Base-by-base conservation (phyloP, 2,888 invertebrate species). In the Caenorhabditis sinica region DNA sequence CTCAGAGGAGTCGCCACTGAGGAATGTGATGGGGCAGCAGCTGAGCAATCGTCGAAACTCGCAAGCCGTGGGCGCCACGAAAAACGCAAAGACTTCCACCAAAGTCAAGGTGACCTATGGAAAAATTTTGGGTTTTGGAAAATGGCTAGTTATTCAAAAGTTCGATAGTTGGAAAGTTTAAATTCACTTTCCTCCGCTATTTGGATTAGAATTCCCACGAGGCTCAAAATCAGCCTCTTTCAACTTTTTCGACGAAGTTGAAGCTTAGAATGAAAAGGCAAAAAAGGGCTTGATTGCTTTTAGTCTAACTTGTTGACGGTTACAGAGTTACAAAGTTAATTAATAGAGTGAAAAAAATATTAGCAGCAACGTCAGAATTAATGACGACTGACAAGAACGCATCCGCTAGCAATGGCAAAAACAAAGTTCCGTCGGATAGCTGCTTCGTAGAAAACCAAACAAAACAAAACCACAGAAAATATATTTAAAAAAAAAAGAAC, bases 1-100 rank as follows among this genome's bases (percentile, higher is more conserved):
- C 56, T 58, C 51, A 60, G 30, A 43, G 56, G 56, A 20, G 15
- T 25, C 28, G 72, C 61, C 75, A 77, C 76, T 43, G 56, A 68
- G 83, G 79, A 80, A 85, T 85, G 85, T 71, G 71, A 87, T 87
- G 87, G 87, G 87, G 51, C 87, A 87, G 72, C 85, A 85, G 82
- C 72, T 87, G 81, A 87, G 87, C 82, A 83, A 83, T 66, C 79
- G 85, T 69, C 76, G 87, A 69, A 82, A 83, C 69, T 80, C 85
- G 53, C 81, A 83, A 77, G 65, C 83, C 45, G 83, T 75, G 15
- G 82, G 77, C 66, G 82, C 86, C 49, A 80, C 81, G 23, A 72
- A 72, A 61, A 82, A 81, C 28, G 49, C 68, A 72, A 74, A 81
- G 30, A 45, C 51, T 15, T 66, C 82, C 30, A 74, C 79, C 30